Base-by-base conservation (phyloP, 2,888 invertebrate genomes). In the Apotomis betuletana region DNA sequence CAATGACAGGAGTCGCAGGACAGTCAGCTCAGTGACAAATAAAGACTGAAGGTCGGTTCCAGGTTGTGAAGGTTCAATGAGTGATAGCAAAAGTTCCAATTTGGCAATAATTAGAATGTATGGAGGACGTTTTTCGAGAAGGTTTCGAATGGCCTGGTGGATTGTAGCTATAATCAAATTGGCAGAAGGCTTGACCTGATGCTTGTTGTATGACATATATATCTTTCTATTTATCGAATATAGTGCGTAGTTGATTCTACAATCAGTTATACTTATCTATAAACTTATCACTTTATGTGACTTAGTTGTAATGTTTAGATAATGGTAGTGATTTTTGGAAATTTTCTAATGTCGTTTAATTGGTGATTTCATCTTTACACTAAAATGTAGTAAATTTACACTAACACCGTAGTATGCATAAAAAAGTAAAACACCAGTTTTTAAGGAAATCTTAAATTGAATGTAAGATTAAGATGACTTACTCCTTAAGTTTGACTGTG, bases 1-100 rank as follows among this genome's bases (percentile, higher is more conserved):
- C 91, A 89, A 86, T 92, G 89, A 91, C 90, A 83, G 76, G 81
- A 49, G 52, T 84, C 83, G 57, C 80, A 80, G 74, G 80, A 83
- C 44, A 82, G 80, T 74, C 80, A 80, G 46, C 52, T 67, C 67
- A 78, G 76, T 76, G 78, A 71, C 72, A 78, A 75, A 76, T 80
- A 77, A 78, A 77, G 74, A 75, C 76, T 75, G 78, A 71, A 75
- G 74, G 77, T 79, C 80, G 73, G 77, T 75, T 75, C 69, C 68
- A 55, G 61, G 69, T 59, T 55, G 68, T 67, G 74, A 74, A 70
- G 65, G 64, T 69, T 65, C 44, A 67, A 67, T 60, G 69, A 71
- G 79, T 77, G 78, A 78, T 77, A 75, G 71, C 60, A 67, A 76
- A 74, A 73, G 79, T 78, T 80, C 76, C 77, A 69, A 67, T 65